Conservation (phyloP, 2,888 invertebrate genomes). For the Perizoma affinitatum region DNA sequence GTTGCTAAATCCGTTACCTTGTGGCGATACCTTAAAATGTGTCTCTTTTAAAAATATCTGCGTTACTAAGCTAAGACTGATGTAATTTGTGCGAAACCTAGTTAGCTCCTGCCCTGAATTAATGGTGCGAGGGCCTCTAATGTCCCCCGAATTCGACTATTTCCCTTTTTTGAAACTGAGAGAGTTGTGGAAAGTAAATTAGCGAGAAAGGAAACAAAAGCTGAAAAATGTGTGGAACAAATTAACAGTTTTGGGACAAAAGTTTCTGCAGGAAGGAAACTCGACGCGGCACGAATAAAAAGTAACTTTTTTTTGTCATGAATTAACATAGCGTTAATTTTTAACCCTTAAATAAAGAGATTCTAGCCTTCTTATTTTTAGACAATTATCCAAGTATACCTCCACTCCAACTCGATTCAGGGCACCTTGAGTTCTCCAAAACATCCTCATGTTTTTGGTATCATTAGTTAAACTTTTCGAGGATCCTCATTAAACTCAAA, state of each 20-base stretch:
- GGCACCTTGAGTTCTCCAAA: too few species aligned
- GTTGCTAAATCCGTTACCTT: neutral
- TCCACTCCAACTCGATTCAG: too few species aligned
- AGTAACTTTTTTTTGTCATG: neutral
- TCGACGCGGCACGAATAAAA: slow-evolving; percentile 9
- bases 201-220: slow-evolving; percentile 14
- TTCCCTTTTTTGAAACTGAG: slow-evolving; percentile 41
- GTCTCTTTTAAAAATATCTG: slow-evolving; percentile 61
- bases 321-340: too few species aligned
- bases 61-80: slow-evolving; percentile 66
- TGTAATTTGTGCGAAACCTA: slow-evolving; percentile 67
- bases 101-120: slow-evolving; percentile 63
- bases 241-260: slow-evolving; percentile 20
- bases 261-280: slow-evolving; percentile 6
- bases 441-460: too few species aligned
- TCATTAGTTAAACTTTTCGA: too few species aligned
- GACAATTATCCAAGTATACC: too few species aligned
- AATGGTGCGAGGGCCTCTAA: slow-evolving; percentile 61
- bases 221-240: slow-evolving; percentile 21
- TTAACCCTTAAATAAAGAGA: too few species aligned
- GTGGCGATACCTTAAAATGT: slow-evolving; percentile 40
- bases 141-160: slow-evolving; percentile 52
- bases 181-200: slow-evolving; percentile 24
- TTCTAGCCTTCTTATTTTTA: too few species aligned
- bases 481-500: too few species aligned